Evolutionary conservation across 2,113 vertebrate genomes (phyloP), one percentile per base, ranked within the genome.

Genomic region (Gasterosteus nipponicus): DNA sequence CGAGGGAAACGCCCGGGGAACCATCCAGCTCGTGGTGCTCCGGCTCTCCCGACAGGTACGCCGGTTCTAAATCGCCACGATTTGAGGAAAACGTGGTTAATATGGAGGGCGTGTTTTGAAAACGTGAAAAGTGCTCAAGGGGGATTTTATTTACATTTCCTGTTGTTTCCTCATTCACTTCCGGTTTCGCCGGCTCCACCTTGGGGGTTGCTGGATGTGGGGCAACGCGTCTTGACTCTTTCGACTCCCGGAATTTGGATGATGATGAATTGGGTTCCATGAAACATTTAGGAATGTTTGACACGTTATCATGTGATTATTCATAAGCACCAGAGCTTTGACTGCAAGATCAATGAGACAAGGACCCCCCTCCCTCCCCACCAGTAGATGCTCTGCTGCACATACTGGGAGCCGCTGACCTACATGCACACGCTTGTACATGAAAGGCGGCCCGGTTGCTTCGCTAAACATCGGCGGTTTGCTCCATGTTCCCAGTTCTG

Each of bases 1-100:
- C 74, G 97, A 99, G 82, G 97, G 97, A 14, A 98, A 96, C 83
- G 90, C 95, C 41, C 91, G 97, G 7, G 97, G 96, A 3, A 97
- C 94, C 94, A 98, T 98, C 87, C 97, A 98, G 80, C 85, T 99
- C 3, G 95, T 98, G 0, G 93, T 99, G 85, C 91, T 96, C 2
- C 93, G 87, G 26, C 22, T 10, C 0, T 29, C 82, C 41, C 69
- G 60, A 73, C 89, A 89, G 89, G 89, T 89, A 83, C 42, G 11
- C 56, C 1, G 47, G 10, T 26, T 26, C 10, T 19, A 16, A 38
- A 38, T 38, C 6, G 7, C 35, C 5, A 4, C 35, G 35, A 38
- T 38, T 38, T 38, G 5, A 38, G 5, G 7, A 38, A 38, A 35
- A 33, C 33, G 33, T 3, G 3, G 5, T 33, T 33, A 33, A 33